Evolutionary conservation across 2,797 vertebrate genomes (phyloP).

Genomic region (Ispidina lecontei): DNA sequence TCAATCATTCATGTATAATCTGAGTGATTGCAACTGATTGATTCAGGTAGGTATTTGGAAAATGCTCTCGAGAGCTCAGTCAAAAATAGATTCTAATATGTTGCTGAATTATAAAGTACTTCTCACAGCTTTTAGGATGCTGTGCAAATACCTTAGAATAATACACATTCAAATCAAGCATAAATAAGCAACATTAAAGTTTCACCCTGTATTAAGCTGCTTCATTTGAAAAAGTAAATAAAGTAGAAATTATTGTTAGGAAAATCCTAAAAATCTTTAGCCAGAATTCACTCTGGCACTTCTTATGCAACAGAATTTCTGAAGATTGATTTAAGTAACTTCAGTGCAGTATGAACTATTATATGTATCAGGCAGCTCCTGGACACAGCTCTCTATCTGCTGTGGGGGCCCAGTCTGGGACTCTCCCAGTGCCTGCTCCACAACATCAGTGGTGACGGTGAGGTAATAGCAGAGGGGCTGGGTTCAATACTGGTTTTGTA

Average conservation of each 20-base stretch:
- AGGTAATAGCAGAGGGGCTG: too few relatives aligned
- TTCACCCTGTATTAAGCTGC: not conserved
- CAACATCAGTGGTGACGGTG: too few relatives aligned
- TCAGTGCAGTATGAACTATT: not conserved
- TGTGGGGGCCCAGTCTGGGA: too few relatives aligned
- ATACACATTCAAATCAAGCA: not conserved
- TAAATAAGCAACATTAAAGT: not conserved
- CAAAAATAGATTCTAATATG: not conserved
- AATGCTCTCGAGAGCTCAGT: not conserved
- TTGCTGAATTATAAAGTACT: not conserved
- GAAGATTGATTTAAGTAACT: not conserved
- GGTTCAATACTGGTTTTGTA: too few relatives aligned
- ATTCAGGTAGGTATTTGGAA: slow-evolving; percentile 18
- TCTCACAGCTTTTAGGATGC: not conserved
- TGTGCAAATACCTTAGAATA: not conserved
- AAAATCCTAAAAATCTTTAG: not conserved
- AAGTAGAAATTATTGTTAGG: not conserved
- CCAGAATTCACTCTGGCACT: not conserved
- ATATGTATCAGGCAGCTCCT: not conserved
- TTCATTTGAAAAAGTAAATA: not conserved
- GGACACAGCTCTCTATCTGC: too few relatives aligned
- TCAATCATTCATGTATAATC: slow-evolving; percentile 15
- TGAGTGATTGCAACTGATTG: slow-evolving; percentile 2
- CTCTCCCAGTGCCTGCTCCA: too few relatives aligned
- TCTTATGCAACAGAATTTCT: not conserved